Evolutionary conservation across 2,113 vertebrate genomes (phyloP).

Genomic region (Centrocercus urophasianus): DNA sequence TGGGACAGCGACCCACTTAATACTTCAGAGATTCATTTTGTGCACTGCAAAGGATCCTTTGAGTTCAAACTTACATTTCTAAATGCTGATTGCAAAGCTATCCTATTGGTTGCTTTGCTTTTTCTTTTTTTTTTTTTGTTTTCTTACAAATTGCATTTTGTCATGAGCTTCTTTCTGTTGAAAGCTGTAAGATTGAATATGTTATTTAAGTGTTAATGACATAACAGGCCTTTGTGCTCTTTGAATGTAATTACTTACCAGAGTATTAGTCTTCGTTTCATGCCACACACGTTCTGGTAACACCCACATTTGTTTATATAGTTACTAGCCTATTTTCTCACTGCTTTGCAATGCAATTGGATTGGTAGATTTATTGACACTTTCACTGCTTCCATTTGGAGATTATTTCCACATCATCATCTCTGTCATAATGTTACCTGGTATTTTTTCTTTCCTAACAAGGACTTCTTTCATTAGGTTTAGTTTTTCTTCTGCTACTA

Average conservation of each 20-base stretch:
- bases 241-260: neutral
- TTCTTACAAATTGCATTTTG: neutral
- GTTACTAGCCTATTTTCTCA: neutral
- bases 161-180: neutral
- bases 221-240: neutral
- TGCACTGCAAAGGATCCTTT: neutral
- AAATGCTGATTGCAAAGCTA: neutral
- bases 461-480: neutral
- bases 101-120: neutral
- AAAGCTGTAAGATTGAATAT: neutral
- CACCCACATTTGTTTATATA: neutral
- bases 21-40: neutral
- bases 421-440: neutral
- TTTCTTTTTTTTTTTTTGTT: too few species aligned
- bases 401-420: neutral
- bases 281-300: neutral
- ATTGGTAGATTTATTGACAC: neutral
- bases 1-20: neutral
- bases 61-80: neutral
- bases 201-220: neutral
- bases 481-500: neutral
- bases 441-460: neutral
- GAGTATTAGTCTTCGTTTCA: neutral
- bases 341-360: neutral
- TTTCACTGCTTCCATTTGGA: neutral